A percentile compares a stretch with the other conserved stretches of the same genome.
Evolutionary conservation across 2,888 invertebrate species (phyloP).

Genomic region (Xanthorhoe designata): DNA sequence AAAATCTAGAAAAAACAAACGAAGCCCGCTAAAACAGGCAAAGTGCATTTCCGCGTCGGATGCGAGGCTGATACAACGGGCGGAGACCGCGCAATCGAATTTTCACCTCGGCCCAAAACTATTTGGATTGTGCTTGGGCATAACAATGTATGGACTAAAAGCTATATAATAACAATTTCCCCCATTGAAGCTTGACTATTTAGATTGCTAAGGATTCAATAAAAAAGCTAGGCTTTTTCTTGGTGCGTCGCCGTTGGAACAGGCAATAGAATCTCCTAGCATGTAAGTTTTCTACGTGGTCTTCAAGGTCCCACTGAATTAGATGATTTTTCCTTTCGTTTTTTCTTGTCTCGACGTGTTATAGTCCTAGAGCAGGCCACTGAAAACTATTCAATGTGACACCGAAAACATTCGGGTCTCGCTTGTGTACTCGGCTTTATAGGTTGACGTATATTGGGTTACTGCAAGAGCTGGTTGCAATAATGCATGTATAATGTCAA

Average conservation of each 20-base stretch:
- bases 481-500: neutral
- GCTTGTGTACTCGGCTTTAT: constrained; percentile 22
- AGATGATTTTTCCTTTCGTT: too few relatives aligned
- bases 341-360: neutral
- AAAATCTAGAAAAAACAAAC: constrained; percentile 25
- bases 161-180: too few relatives aligned
- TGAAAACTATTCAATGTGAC: constrained; percentile 37
- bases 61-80: constrained; percentile 49
- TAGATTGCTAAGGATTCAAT: too few relatives aligned
- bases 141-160: constrained; percentile 33
- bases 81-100: constrained; percentile 56
- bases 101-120: constrained; percentile 54
- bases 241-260: too few relatives aligned
- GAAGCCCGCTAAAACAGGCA: constrained; percentile 50
- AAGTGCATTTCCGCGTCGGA: constrained; percentile 58
- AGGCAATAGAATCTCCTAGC: too few relatives aligned
- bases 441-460: constrained; percentile 22
- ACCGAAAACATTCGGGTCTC: constrained; percentile 34
- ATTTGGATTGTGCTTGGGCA: constrained; percentile 41
- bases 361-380: constrained; percentile 8
- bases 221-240: too few relatives aligned
- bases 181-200: too few relatives aligned
- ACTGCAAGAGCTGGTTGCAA: constrained; percentile 8
- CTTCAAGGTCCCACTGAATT: too few relatives aligned
- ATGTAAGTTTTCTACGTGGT: too few relatives aligned